Evolutionary conservation across 2,797 vertebrate species (phyloP), one percentile per base, ranked within the genome.

Genomic region (Hyperoplus immaculatus): DNA sequence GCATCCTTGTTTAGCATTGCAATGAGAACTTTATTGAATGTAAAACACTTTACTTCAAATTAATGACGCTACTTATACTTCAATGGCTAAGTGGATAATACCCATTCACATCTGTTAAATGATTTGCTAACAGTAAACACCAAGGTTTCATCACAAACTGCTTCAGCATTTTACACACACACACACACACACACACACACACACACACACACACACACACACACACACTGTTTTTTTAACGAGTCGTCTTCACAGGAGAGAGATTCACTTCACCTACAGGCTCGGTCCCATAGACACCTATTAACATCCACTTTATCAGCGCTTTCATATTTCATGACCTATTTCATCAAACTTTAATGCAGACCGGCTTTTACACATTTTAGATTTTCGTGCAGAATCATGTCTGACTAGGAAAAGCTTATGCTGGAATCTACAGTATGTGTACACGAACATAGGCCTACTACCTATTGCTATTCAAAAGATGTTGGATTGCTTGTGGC

Each of bases 291-390:
- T 61, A 80, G 83, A 84, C 84, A 79, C 88, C 75, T 86, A 90
- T 92, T 92, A 91, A 87, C 83, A 78, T 87, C 88, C 86, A 84
- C 81, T 91, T 88, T 83, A 88, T 89, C 83, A 81, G 73, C 9
- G 16, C 67, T 84, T 93, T 79, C 77, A 91, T 93, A 89, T 92
- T 91, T 92, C 83, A 91, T 90, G 84, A 83, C 62, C 70, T 16
- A 49, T 39, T 87, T 84, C 77, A 91, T 93, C 66, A 90, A 93
- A 92, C 36, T 88, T 92, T 88, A 75, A 94, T 78, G 68, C 51
- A 16, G 45, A 61, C 50, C 69, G 74, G 73, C 54, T 81, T 75
- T 76, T 70, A 46, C 74, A 83, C 41, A 13, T 78, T 66, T 78
- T 66, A 80, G 70, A 77, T 86, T 88, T n/a, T 83, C 81, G 88